These are phyloP conservation scores for Odontothrips loti DNA, from an alignment of 2,888 invertebrate genomes.

Conservation along the genomic window DNA sequence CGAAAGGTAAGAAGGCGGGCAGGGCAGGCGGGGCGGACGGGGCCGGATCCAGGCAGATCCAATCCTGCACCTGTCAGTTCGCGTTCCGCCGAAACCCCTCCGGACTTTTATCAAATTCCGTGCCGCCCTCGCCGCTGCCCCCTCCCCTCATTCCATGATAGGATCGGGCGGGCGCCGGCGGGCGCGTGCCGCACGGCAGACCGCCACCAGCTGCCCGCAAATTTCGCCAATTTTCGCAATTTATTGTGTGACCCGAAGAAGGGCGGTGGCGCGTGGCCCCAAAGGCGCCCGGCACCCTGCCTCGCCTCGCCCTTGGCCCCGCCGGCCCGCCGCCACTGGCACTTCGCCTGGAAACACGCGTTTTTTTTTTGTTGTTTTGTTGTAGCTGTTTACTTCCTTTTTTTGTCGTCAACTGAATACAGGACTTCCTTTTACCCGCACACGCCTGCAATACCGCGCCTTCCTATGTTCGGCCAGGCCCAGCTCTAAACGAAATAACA, in stretches of 20 bases:
- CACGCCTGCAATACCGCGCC: too few species aligned
- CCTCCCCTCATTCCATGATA: not conserved
- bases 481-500: not conserved
- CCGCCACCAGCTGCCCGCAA: not conserved
- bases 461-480: too few species aligned
- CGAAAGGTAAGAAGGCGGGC: not conserved
- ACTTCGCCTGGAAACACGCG: not conserved
- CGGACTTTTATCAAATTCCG: constrained; percentile 18
- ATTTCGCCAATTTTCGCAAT: constrained; percentile 17
- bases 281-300: not conserved
- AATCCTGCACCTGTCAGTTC: constrained; percentile 13
- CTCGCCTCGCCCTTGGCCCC: too few species aligned
- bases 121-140: not conserved
- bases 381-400: not conserved
- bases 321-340: not conserved
- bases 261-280: not conserved
- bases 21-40: not conserved
- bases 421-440: not conserved
- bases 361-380: too few species aligned
- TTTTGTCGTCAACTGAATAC: not conserved
- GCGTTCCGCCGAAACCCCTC: not conserved
- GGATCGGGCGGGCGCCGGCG: not conserved
- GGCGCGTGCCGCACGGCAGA: not conserved
- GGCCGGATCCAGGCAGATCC: not conserved
- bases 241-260: not conserved